Base-by-base conservation (phyloP, 2,797 vertebrate species). In the Microctenopoma lineatum region DNA sequence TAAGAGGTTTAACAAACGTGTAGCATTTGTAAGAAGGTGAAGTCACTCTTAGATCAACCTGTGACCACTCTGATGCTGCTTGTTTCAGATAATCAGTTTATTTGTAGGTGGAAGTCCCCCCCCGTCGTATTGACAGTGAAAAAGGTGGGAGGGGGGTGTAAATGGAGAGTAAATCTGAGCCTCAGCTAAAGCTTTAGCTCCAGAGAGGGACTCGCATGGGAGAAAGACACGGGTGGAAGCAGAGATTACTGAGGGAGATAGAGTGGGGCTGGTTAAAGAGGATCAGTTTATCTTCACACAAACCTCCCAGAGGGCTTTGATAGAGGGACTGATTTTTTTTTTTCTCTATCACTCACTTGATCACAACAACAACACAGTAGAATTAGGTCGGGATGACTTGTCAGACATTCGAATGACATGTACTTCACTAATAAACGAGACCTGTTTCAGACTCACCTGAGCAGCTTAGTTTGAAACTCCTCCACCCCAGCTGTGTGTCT, bases 201-300 rank as follows among this genome's bases (percentile, higher is more conserved):
- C 79, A 77, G 74, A 77, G 70, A 75, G 67, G 46, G 54, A 81
- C 80, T 80, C 81, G 38, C 77, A 75, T 73, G 83, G 85, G 80
- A 65, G 74, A 79, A 45, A 87, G 84, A 87, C 77, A 83, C 66
- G 63, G 62, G 80, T 68, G 74, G 82, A 87, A 81, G 70, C 86
- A 82, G 83, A 92, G 90, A 93, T 93, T 93, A 92, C 86, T 86
- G 48, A 1, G 66, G 65, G 89, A 90, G 88, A 92, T 89, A 87
- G 83, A 87, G 84, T 44, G 71, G 64, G 70, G 81, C 87, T 85
- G 87, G 83, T 89, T 90, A 93, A 93, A 81, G 87, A 91, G 86
- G 90, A 92, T 85, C 85, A 81, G 70, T 90, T 91, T 86, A 88
- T 92, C 88, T 89, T 89, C 86, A 84, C 83, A 75, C 47, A 56